Conservation (phyloP, 2,888 invertebrate species). For the Pachydiplax longipennis region DNA sequence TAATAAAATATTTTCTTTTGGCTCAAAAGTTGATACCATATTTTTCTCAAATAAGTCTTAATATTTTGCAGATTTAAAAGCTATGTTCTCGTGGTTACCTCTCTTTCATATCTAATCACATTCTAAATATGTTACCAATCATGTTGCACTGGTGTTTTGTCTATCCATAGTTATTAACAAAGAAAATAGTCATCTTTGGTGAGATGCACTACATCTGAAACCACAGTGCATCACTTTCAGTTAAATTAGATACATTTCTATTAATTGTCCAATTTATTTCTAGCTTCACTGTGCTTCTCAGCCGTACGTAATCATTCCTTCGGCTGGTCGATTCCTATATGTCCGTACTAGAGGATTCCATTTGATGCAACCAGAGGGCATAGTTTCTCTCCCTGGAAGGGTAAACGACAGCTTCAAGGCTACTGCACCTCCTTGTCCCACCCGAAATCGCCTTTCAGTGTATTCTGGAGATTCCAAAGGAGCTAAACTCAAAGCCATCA, state of each 20-base stretch:
- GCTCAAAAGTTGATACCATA: too few species aligned
- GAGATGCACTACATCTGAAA: too few species aligned
- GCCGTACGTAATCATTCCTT: slow-evolving; percentile 76
- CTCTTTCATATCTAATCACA: too few species aligned
- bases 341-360: slow-evolving; percentile 73
- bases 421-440: slow-evolving; percentile 69
- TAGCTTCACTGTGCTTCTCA: slow-evolving; percentile 82
- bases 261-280: slow-evolving; percentile 50
- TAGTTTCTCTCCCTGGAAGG: slow-evolving; percentile 1
- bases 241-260: not conserved
- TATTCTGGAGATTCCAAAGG: slow-evolving; percentile 74
- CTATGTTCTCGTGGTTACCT: too few species aligned
- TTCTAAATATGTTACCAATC: too few species aligned
- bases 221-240: too few species aligned
- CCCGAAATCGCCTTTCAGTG: slow-evolving; percentile 79
- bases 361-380: slow-evolving; percentile 46
- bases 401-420: slow-evolving; percentile 48
- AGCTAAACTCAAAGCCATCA: slow-evolving; percentile 64
- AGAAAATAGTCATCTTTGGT: too few species aligned
- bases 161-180: too few species aligned
- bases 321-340: slow-evolving; percentile 78
- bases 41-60: too few species aligned
- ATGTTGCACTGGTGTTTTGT: too few species aligned
- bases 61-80: too few species aligned
- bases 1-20: too few species aligned